Evolutionary conservation across 2,888 invertebrate species (phyloP).

Genomic region (Napeogenes inachia): DNA sequence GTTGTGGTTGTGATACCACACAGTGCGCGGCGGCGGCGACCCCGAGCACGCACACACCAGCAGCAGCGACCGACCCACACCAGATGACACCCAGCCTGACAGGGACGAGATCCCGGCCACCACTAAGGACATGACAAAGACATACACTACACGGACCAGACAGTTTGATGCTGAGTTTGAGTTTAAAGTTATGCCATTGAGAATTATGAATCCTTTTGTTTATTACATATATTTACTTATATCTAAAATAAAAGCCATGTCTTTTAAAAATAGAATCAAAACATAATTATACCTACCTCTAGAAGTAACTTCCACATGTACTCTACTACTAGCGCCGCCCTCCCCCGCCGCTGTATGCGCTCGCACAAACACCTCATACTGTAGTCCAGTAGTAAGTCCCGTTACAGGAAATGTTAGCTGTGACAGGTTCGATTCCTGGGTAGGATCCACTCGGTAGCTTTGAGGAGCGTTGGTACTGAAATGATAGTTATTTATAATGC

Average conservation of each 20-base stretch:
- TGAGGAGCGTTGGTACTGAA: constrained; percentile 60
- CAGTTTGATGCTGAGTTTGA: too few species aligned
- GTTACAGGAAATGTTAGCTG: constrained; percentile 65
- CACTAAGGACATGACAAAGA: neutral
- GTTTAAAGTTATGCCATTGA: too few species aligned
- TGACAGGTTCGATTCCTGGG: constrained; percentile 44
- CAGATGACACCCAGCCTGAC: constrained; percentile 50
- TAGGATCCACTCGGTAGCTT: constrained; percentile 55
- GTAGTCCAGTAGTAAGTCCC: constrained; percentile 67
- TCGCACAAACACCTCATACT: constrained; percentile 80
- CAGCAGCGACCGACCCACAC: constrained; percentile 59
- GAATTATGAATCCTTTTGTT: too few species aligned
- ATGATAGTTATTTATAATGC: constrained; percentile 14
- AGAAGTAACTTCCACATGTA: constrained; percentile 51
- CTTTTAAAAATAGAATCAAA: neutral
- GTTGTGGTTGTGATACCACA: constrained; percentile 74
- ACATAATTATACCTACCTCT: constrained; percentile 43
- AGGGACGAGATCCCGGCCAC: neutral
- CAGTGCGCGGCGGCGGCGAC: constrained; percentile 68
- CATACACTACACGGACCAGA: too few species aligned
- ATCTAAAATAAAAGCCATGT: neutral
- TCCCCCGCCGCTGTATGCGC: constrained; percentile 80
- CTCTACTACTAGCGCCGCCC: constrained; percentile 59
- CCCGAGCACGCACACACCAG: constrained; percentile 67
- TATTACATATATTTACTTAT: too few species aligned